Evolutionary conservation across 1,140 invertebrate species (phyloP), one percentile per base, ranked within the genome.

Genomic region (Melipona quadrifasciata): DNA sequence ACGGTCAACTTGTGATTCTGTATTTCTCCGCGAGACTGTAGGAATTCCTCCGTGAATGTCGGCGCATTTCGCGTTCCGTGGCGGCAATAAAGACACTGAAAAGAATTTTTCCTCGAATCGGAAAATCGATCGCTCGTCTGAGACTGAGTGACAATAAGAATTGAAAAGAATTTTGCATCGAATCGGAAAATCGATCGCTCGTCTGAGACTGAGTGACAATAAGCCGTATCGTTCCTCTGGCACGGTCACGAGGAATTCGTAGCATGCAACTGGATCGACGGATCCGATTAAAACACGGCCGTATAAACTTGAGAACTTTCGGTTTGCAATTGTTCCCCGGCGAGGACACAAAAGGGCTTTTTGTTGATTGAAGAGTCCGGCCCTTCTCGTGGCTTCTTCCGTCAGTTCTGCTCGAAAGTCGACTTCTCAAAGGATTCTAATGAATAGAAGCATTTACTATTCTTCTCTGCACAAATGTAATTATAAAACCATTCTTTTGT

Each of bases 391-490:
- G 81, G 87, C 79, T 84, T 82, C 79, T 84, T 82, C 85, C 82
- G 73, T 71, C 70, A 79, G 70, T 75, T 85, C 73, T 47, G 19
- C 82, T 79, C 65, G 70, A 89, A 88, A 87, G 79, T 89, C 82
- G 89, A 85, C 89, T 89, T 79, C 73, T 85, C 70, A 74, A 82
- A 86, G 72, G 75, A 85, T 83, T 87, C 81, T 89, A 85, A 82
- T 89, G 87, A 89, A 90, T 87, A 89, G 89, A 87, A 87, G 85
- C 87, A 89, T 89, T 89, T 86, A 79, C 87, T 80, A 89, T 89
- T 89, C 87, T 89, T 84, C 79, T 58, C 72, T 53, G 71, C 83
- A 57, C 79, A 87, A 72, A 89, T 87, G 87, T 89, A 90, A 89
- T 85, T 90, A 81, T 90, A 87, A 90, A 90, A 89, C 88, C 80